phyloP scores from a whole-genome alignment of 2,113 vertebrate species.

The Hyperoodon ampullatus region DNA sequence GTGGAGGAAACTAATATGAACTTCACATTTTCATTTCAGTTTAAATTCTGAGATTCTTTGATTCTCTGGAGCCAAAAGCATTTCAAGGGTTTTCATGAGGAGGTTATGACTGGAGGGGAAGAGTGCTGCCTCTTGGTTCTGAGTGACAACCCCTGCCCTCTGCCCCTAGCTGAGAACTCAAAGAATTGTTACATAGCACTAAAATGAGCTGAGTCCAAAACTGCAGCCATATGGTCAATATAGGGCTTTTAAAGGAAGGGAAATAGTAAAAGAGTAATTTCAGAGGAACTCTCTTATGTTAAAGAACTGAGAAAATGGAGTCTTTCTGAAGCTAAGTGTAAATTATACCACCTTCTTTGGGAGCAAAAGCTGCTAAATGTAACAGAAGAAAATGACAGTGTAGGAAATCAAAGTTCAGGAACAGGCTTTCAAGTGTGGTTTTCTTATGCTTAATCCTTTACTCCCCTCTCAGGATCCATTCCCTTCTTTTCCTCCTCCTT shows the following conservation, averaged over 20 bases:
- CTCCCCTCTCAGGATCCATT: background rate
- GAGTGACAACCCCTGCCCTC: slow-evolving; percentile 24
- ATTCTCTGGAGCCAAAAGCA: slow-evolving; percentile 29
- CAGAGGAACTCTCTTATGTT: slow-evolving; percentile 41
- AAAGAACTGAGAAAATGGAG: slow-evolving; percentile 36
- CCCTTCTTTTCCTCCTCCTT: background rate
- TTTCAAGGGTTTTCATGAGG: slow-evolving; percentile 1
- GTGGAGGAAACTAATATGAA: slow-evolving; percentile 23
- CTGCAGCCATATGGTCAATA: slow-evolving; percentile 51
- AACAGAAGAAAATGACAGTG: slow-evolving; percentile 36
- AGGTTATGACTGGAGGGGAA: slow-evolving; percentile 15
- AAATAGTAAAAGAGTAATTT: slow-evolving; percentile 42
- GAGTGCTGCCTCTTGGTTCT: slow-evolving; percentile 2
- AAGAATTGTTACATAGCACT: slow-evolving; percentile 29
- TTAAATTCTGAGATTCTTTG: slow-evolving; percentile 26
- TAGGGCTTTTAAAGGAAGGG: slow-evolving; percentile 52
- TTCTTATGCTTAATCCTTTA: slow-evolving; percentile 28
- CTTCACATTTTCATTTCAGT: slow-evolving; percentile 55
- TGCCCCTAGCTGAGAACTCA: slow-evolving; percentile 18
- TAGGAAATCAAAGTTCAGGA: slow-evolving; percentile 74
- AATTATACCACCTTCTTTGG: slow-evolving; percentile 62
- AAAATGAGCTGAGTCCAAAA: background rate
- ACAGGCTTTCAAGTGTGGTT: slow-evolving; percentile 51
- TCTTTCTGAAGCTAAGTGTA: slow-evolving; percentile 35
- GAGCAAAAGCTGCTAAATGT: slow-evolving; percentile 58